phyloP scores from a whole-genome alignment of 2,113 vertebrate species.

The Megaptera novaeangliae region DNA sequence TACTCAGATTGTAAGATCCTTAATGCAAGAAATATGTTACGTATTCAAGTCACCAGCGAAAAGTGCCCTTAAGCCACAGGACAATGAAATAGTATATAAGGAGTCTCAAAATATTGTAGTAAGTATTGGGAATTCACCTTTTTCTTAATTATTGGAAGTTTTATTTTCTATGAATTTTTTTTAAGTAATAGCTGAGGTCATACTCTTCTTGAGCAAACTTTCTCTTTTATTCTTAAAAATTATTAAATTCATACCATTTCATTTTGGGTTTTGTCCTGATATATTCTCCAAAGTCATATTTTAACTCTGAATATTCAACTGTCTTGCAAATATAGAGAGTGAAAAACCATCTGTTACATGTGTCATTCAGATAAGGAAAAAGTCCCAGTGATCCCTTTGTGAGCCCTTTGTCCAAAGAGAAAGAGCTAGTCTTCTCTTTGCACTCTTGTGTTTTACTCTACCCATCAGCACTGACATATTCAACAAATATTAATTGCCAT shows the following conservation, averaged over 20 bases:
- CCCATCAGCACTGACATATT: not conserved
- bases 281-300: not conserved
- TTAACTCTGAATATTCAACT: not conserved
- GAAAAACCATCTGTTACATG: not conserved
- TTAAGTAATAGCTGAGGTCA: not conserved
- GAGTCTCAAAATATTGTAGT: not conserved
- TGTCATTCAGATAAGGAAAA: not conserved
- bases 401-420: not conserved
- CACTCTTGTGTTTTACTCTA: not conserved
- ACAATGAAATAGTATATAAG: not conserved
- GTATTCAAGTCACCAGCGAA: not conserved
- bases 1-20: not conserved
- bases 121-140: not conserved
- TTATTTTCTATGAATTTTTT: not conserved
- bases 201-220: not conserved
- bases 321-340: not conserved
- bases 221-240: not conserved
- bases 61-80: not conserved
- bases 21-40: not conserved
- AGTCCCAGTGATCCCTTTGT: not conserved
- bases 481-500: not conserved
- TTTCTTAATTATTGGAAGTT: not conserved
- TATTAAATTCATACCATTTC: not conserved
- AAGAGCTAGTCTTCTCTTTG: not conserved
- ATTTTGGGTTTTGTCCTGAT: not conserved